Base-by-base conservation (phyloP, 2,113 vertebrate species). In the Ornithorhynchus anatinus region DNA sequence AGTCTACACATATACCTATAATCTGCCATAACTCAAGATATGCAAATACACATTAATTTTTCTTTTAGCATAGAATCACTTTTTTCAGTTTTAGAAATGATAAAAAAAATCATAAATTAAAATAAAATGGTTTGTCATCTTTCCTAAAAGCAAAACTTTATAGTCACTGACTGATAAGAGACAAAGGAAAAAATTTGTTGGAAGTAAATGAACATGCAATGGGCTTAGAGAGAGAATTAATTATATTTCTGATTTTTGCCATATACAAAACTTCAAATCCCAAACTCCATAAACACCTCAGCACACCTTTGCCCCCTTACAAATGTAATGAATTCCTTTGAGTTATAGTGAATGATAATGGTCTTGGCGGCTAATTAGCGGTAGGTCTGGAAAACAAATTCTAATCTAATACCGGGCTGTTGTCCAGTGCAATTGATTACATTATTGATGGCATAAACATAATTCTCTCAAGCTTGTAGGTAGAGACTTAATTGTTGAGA, bases 391-490 rank as follows among this genome's bases (percentile, higher is more conserved):
- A n/a, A 78, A 83, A 77, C 66, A 75, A 76, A 85, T 69, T 54
- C 27, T 47, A 52, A 67, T 75, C 22, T 44, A 56, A 29, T 5
- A 9, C 36, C 11, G 40, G 59, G 32, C 33, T 65, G 0, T 69
- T 63, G 51, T 67, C 81, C 47, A 6, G 39, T 44, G 3, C 72
- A 76, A 75, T 59, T 79, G 54, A 84, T 85, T 79, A 27, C 0
- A 3, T 67, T 79, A 80, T 75, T 72, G 75, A 70, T 74, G 72
- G 54, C 4, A 8, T 78, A 80, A 86, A 70, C 31, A 56, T 67
- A 72, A 81, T 85, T 86, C 78, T 47, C 39, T 57, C 50, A 68
- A 47, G 33, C 58, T 85, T 64, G 14, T 53, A 77, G 19, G 59
- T 73, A 33, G 68, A 70, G 80, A 71, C 45, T 74, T 60, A 76